phyloP scores from a whole-genome alignment of 2,113 vertebrate species.

The Petrocephalus zakoni region DNA sequence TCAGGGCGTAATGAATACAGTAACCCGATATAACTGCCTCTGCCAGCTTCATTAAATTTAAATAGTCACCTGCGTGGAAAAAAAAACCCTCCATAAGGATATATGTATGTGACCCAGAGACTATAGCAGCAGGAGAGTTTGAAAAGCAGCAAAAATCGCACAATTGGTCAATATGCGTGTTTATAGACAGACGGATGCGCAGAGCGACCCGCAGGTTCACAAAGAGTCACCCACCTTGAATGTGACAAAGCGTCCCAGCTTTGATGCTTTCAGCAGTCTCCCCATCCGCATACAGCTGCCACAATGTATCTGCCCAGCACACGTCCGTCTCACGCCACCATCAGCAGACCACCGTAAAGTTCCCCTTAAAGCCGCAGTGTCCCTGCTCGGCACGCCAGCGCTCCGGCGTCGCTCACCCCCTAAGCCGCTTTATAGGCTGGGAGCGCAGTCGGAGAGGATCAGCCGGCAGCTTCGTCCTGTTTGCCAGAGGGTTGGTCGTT shows the following conservation, averaged over 20 bases:
- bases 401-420: constrained; percentile 33
- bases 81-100: constrained; percentile 25
- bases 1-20: constrained; percentile 69
- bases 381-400: not conserved
- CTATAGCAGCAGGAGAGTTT: not conserved
- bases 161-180: not conserved
- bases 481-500: not conserved
- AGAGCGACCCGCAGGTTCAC: not conserved
- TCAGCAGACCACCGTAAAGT: constrained; percentile 60
- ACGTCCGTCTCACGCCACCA: constrained; percentile 53
- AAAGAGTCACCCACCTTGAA: not conserved
- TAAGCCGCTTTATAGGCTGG: constrained; percentile 39
- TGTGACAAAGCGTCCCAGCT: not conserved
- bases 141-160: not conserved
- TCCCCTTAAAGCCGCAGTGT: constrained; percentile 64
- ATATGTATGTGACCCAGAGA: not conserved
- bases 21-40: constrained; percentile 63
- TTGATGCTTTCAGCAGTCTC: not conserved
- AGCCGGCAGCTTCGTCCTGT: not conserved
- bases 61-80: constrained; percentile 49
- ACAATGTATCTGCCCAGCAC: not conserved
- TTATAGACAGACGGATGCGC: not conserved
- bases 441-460: constrained; percentile 46
- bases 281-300: not conserved
- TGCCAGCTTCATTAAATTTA: constrained; percentile 73